These are phyloP conservation scores for Palythoa grandis DNA, from an alignment of 92 coral and sea anemone genomes.

Conservation along the genomic window DNA sequence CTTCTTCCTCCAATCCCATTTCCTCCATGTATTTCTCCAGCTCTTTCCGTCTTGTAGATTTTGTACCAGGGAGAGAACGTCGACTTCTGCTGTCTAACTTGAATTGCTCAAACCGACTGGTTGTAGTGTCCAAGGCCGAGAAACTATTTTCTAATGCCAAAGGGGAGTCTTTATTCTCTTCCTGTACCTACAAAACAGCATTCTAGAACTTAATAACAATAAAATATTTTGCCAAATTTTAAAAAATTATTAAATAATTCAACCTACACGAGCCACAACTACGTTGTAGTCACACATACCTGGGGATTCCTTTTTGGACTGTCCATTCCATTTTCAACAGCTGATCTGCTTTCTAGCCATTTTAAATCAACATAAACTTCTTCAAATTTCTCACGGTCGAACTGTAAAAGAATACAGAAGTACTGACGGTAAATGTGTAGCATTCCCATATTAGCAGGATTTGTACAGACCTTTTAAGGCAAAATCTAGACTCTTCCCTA, in stretches of 20 bases:
- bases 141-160: slow-evolving; percentile 58
- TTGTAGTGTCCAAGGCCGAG: slow-evolving; percentile 62
- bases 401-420: slow-evolving; percentile 52
- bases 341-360: slow-evolving; percentile 88
- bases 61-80: slow-evolving; percentile 24
- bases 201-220: too few relatives aligned
- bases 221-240: too few relatives aligned
- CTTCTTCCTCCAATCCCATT: slow-evolving; percentile 55
- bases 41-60: slow-evolving; percentile 22
- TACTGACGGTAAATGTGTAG: not conserved
- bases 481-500: too few relatives aligned
- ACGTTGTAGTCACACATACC: not conserved
- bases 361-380: slow-evolving; percentile 92
- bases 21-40: slow-evolving; percentile 37
- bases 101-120: slow-evolving; percentile 55
- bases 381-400: slow-evolving; percentile 94
- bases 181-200: slow-evolving; percentile 14
- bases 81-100: slow-evolving; percentile 42
- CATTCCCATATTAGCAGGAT: not conserved
- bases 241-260: too few relatives aligned
- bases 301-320: not conserved
- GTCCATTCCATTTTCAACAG: slow-evolving; percentile 38
- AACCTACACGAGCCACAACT: too few relatives aligned
- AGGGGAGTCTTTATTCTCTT: slow-evolving; percentile 25
- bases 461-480: too few relatives aligned